Evolutionary conservation across 1,140 invertebrate genomes (phyloP), one percentile per base, ranked within the genome.

Genomic region (Drosophila grimshawi): DNA sequence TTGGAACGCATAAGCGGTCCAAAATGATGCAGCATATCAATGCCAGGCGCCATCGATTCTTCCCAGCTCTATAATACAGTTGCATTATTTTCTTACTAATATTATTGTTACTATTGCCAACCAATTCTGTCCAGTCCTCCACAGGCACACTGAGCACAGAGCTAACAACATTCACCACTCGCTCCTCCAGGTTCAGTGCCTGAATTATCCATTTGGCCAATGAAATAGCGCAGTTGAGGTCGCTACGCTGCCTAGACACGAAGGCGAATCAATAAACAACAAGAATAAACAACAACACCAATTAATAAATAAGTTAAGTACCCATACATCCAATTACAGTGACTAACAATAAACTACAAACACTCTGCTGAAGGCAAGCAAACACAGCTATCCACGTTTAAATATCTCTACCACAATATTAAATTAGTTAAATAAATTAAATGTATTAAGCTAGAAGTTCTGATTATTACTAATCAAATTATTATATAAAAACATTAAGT

Each of bases 11-110:
- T 86, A 1, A 92, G 59, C 0, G 91, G 90, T 8, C 91, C 91
- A 66, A 92, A 90, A 67, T 92, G 90, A 68, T 92, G 86, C 48
- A 92, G 61, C 88, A 92, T 92, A 78, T 92, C 90, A 32, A 92
- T 91, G 48, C 90, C 90, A 5, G 90, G 88, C 6, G 82, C 81
- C 81, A 91, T 91, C 29, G 89, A 91, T 80, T 92, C 91, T 60
- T 92, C 91, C 92, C 92, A 92, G 56, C 86, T 91, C 92, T 92
- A 30, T 0, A 5, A n/a, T 3, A 48, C 3, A 43, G 32, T 53
- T 52, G 5, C 27, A 19, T 27, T 69, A 27, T 39, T 11, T 29
- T 35, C n/a, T 48, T 3, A 48, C 43, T n/a, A 0, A 37, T 10
- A 43, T 5, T 41, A 48, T 29, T 19, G 35, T 65, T 8, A 62